Base-by-base conservation (phyloP, 2,113 vertebrate species). In the Cavia aperea region DNA sequence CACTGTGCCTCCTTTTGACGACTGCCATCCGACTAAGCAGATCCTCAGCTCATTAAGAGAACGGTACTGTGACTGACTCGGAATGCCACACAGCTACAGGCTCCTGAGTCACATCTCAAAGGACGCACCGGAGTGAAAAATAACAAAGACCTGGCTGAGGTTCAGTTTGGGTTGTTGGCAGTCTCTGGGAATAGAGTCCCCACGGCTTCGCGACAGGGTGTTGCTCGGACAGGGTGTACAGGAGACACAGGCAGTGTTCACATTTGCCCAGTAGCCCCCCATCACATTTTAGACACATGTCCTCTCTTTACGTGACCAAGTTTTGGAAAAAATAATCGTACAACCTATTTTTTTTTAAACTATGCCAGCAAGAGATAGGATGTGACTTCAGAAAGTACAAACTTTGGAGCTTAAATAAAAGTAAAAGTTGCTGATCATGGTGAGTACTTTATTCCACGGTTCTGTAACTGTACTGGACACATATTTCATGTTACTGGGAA, bases 61-160 rank as follows among this genome's bases (percentile, higher is more conserved):
- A 36, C 1, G 46, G 4, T 31, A 12, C 62, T 43, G 1, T 73
- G 81, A 15, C 43, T 31, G 49, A 6, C 36, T 92, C 6, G n/a
- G 23, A 36, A 60, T 29, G 4, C 26, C 2, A 0, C 77, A 11
- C 2, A 62, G 10, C 23, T 2, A 6, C 19, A 78, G 33, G 51
- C 56, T 70, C 46, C 75, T 62, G 85, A 85, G 62, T 18, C 16
- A 16, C 9, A n/a, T 60, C 36, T 86, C 49, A 43, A 56, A 83
- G 6, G 58, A 56, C 46, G 58, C 29, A 70, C 51, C 43, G 8
- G 8, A 3, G 19, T 51, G 75, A 0, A 24, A 60, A 58, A 58
- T 1, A 66, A 68, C 65, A 10, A 85, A 58, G 79, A n/a, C 23
- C 4, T 13, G 8, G 14, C 21, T 78, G 6, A 66, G 29, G 7